phyloP scores from a whole-genome alignment of 1,140 invertebrate genomes.

The Sarcophaga peregrina region DNA sequence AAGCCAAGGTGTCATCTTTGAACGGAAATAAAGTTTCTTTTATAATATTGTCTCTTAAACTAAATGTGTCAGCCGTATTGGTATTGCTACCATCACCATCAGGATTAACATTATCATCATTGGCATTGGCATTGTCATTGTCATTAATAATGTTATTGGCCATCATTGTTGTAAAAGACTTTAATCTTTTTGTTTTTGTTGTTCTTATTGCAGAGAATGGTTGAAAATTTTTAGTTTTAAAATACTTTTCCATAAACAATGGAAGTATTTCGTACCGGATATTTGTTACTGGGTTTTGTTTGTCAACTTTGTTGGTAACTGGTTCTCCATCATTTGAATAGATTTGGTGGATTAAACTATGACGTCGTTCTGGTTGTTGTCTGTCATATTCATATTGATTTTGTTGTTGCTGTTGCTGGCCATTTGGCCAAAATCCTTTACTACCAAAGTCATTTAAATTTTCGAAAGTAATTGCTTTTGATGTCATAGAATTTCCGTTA shows the following conservation, averaged over 20 bases:
- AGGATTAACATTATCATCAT: background rate
- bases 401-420: background rate
- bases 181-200: slow-evolving; percentile 1
- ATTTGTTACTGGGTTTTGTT: background rate
- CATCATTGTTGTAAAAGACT: no score
- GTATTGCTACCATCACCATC: no score
- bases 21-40: slow-evolving; percentile 12
- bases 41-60: background rate
- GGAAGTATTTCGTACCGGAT: background rate
- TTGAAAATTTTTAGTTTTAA: background rate
- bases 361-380: slow-evolving; percentile 26
- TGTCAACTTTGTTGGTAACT: background rate
- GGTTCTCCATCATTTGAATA: background rate
- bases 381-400: background rate
- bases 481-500: slow-evolving; percentile 8
- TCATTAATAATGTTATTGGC: no score
- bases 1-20: background rate
- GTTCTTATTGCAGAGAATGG: background rate
- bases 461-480: slow-evolving; percentile 23
- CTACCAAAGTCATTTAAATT: slow-evolving; percentile 35
- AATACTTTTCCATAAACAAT: background rate
- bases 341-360: background rate
- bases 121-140: background rate
- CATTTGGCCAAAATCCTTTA: slow-evolving; percentile 31
- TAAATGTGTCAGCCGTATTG: background rate